A percentile compares a stretch with the other conserved stretches of the same genome.
phyloP scores from a whole-genome alignment of 2,113 vertebrate species.

The Rattus norvegicus region DNA sequence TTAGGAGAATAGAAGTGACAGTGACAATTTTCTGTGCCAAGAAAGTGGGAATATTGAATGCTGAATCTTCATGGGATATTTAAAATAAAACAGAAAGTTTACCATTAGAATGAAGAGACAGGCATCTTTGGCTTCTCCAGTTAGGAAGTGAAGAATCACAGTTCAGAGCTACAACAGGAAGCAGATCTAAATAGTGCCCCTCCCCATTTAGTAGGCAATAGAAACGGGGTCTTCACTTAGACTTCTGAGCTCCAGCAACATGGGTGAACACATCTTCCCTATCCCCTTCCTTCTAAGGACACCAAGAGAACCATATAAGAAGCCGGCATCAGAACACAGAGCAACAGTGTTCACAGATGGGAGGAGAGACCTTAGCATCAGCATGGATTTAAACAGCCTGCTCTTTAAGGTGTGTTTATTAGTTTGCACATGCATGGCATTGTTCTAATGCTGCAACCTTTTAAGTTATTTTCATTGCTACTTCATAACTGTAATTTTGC shows the following conservation, averaged over 20 bases:
- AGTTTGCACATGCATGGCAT: background rate
- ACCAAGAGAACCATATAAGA: background rate
- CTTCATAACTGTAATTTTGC: background rate
- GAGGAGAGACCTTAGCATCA: background rate
- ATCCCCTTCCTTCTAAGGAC: background rate
- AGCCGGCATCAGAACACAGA: background rate
- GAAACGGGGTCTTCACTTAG: conserved; percentile 9
- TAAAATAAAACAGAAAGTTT: conserved; percentile 32
- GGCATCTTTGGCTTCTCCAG: conserved; percentile 2
- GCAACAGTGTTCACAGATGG: background rate
- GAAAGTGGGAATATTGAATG: conserved; percentile 13
- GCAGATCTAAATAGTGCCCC: background rate
- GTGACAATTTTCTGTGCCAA: conserved; percentile 28
- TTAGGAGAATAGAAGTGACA: conserved; percentile 26
- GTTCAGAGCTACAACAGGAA: conserved; percentile 21
- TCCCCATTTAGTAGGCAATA: background rate
- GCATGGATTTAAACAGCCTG: background rate
- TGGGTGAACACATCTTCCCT: background rate
- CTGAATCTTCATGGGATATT: background rate
- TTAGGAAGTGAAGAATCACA: conserved; percentile 26
- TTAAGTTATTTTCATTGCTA: background rate
- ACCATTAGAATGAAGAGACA: conserved; percentile 26
- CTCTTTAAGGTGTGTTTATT: background rate
- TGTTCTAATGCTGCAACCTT: background rate
- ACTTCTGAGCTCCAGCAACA: background rate